These are phyloP conservation scores for Phyllotis vaccarum DNA, from an alignment of 2,797 vertebrate species.

Conservation along the genomic window DNA sequence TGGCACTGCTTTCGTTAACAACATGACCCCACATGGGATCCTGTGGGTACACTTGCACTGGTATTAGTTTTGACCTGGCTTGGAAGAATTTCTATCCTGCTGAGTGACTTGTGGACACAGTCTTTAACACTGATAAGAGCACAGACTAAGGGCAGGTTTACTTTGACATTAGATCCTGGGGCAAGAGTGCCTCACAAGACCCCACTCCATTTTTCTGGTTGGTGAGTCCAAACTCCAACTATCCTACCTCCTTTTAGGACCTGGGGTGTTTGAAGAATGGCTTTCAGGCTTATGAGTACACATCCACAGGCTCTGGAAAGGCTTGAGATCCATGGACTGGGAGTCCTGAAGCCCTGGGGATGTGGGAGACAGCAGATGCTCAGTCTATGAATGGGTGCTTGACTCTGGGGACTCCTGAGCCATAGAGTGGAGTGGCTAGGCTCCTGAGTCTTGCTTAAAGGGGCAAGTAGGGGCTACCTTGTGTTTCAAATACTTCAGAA, in stretches of 20 bases:
- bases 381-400: not conserved
- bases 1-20: not conserved
- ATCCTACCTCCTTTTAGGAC: not conserved
- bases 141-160: not conserved
- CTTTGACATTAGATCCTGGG: not conserved
- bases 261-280: not conserved
- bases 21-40: not conserved
- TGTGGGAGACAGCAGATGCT: not conserved
- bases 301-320: not conserved
- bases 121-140: not conserved
- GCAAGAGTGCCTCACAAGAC: too few species aligned
- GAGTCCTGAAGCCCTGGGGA: not conserved
- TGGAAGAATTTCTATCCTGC: not conserved
- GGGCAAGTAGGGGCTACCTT: not conserved
- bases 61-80: not conserved
- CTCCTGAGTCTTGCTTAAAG: not conserved
- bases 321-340: not conserved
- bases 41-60: not conserved
- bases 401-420: not conserved
- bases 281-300: not conserved
- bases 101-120: not conserved
- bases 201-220: not conserved
- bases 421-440: not conserved
- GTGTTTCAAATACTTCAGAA: slow-evolving; percentile 17
- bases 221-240: not conserved